Percentiles rank a stretch among this genome's conserved stretches.
Conservation (phyloP, 2,113 vertebrate species). For the Cygnus atratus region DNA sequence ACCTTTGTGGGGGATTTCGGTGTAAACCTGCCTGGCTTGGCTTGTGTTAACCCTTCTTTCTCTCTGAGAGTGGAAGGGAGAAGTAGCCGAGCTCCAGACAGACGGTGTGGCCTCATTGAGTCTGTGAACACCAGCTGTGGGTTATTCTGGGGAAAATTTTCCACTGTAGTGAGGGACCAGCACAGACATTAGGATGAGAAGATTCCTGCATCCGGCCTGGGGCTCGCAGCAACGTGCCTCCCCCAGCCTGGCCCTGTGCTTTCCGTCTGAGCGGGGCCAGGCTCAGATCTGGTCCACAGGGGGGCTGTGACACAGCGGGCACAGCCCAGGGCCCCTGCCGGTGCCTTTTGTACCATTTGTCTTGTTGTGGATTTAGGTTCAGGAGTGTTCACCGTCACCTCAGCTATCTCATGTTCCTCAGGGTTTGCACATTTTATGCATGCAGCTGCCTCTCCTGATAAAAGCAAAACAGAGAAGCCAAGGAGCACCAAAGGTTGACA, state of each 20-base stretch:
- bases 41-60: not conserved
- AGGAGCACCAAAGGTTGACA: not conserved
- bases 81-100: not conserved
- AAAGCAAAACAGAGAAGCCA: too few species aligned
- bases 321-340: not conserved
- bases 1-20: not conserved
- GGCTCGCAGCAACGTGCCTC: fast-evolving
- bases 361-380: not conserved
- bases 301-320: too few species aligned
- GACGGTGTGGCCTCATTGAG: fast-evolving
- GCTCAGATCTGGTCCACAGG: not conserved
- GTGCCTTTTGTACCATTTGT: not conserved
- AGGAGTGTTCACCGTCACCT: not conserved
- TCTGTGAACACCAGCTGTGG: not conserved
- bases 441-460: not conserved
- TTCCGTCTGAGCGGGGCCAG: too few species aligned
- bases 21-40: not conserved
- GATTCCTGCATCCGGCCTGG: not conserved
- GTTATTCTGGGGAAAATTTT: too few species aligned
- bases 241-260: too few species aligned
- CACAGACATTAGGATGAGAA: not conserved
- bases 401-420: not conserved
- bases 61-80: not conserved
- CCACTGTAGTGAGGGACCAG: not conserved
- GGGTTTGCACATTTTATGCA: too few species aligned